phyloP scores from a whole-genome alignment of 2,113 vertebrate species.

The Eretmochelys imbricata region DNA sequence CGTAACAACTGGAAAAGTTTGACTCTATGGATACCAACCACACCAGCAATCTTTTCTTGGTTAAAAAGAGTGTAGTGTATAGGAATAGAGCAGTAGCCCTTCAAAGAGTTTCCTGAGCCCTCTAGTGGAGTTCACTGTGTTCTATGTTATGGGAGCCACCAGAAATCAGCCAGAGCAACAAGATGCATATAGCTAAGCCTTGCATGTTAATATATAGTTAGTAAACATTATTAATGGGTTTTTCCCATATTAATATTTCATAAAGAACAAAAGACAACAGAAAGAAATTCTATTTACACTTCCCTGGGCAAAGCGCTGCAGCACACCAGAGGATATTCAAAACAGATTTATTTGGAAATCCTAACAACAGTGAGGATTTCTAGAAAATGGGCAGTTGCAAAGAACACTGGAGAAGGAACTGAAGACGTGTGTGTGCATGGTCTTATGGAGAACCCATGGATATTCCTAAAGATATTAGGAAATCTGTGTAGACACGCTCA shows the following conservation, averaged over 20 bases:
- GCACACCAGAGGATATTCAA: constrained; percentile 25
- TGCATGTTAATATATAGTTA: fast-evolving
- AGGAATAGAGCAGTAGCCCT: fast-evolving
- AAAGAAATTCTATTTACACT: neutral
- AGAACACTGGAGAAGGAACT: neutral
- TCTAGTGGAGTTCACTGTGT: neutral
- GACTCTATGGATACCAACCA: neutral
- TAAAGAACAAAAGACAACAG: constrained; percentile 45
- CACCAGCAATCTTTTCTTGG: neutral
- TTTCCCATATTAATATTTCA: neutral
- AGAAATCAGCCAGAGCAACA: neutral
- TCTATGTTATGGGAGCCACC: neutral
- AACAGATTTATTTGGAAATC: neutral
- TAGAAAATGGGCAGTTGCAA: constrained; percentile 54
- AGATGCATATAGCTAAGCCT: neutral
- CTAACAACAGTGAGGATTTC: neutral
- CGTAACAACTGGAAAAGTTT: neutral
- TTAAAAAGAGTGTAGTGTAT: neutral
- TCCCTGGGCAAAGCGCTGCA: neutral
- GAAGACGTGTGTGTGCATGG: constrained; percentile 54
- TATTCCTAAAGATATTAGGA: constrained; percentile 24
- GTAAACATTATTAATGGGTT: neutral
- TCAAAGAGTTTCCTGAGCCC: neutral
- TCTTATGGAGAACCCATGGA: constrained; percentile 41
- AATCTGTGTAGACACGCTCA: constrained; percentile 15